A percentile compares a stretch with the other conserved stretches of the same genome.
Conservation (phyloP, 2,888 invertebrate species). For the Antheraea yamamai region DNA sequence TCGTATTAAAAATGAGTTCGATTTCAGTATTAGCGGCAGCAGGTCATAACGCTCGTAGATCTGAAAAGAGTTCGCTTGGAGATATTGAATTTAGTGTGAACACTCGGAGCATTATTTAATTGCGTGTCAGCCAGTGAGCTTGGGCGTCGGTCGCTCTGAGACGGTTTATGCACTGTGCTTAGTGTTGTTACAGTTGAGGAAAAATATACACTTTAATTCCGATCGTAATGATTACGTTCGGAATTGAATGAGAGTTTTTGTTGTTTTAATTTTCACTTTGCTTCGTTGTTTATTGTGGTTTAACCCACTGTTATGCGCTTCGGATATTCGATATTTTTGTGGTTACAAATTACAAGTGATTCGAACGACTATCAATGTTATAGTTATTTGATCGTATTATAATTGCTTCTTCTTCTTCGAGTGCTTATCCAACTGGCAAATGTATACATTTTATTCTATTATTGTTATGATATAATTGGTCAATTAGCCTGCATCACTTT, state of each 20-base stretch:
- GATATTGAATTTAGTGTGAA: conserved; percentile 80
- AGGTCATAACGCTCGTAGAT: conserved; percentile 63
- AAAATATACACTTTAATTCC: conserved; percentile 16
- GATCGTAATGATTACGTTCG: conserved; percentile 11
- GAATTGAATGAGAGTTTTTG: conserved; percentile 14
- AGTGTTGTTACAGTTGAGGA: conserved; percentile 15
- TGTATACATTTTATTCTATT: neutral
- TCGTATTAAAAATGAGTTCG: conserved; percentile 15
- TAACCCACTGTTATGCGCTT: neutral
- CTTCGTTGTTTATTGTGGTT: conserved; percentile 25
- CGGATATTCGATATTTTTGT: neutral
- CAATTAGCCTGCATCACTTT: no score
- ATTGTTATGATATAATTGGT: neutral
- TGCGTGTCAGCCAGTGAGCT: conserved; percentile 66
- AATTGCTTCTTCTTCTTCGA: neutral
- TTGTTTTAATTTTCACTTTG: conserved; percentile 33
- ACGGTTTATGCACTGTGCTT: conserved; percentile 17
- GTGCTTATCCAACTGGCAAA: neutral
- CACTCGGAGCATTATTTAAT: conserved; percentile 79
- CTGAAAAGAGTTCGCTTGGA: conserved; percentile 59
- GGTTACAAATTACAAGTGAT: neutral
- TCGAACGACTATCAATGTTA: neutral
- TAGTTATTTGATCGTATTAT: neutral
- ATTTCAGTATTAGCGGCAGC: conserved; percentile 44
- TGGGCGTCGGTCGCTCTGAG: conserved; percentile 23